Evolutionary conservation across 2,888 invertebrate genomes (phyloP).

Genomic region (Idaea dimidiata): DNA sequence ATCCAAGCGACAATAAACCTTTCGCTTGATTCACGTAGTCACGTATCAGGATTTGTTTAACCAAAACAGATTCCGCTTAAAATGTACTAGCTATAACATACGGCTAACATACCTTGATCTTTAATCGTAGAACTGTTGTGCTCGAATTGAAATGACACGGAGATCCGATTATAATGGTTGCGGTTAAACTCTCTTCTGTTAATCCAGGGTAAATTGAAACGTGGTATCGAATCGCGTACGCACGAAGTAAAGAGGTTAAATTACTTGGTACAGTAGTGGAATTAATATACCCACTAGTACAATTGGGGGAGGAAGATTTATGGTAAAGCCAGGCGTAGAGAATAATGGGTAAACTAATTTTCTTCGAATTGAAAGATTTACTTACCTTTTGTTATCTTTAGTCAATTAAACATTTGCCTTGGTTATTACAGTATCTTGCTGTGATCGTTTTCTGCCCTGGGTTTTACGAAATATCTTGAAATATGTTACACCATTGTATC

Average conservation of each 20-base stretch:
- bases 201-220: conserved; percentile 55
- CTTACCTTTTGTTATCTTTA: neutral
- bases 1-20: conserved; percentile 15
- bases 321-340: neutral
- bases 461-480: too few relatives aligned
- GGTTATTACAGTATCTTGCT: neutral
- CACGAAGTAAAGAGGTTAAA: conserved; percentile 29
- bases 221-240: conserved; percentile 37
- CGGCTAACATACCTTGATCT: conserved; percentile 29
- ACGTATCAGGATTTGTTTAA: conserved; percentile 20
- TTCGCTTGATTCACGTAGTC: conserved; percentile 14
- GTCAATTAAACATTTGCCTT: neutral
- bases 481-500: too few relatives aligned
- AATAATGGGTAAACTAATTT: neutral
- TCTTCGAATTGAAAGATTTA: conserved; percentile 1
- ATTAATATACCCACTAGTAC: conserved; percentile 8
- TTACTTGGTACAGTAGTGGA: conserved; percentile 16
- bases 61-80: conserved; percentile 20
- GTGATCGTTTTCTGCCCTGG: neutral
- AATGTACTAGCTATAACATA: conserved; percentile 26
- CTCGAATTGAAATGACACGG: conserved; percentile 11
- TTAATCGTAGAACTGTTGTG: conserved; percentile 10
- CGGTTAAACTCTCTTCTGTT: conserved; percentile 31
- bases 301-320: neutral
- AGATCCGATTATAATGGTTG: conserved; percentile 18